phyloP scores from a whole-genome alignment of 2,113 vertebrate genomes.

The Suricata suricatta region DNA sequence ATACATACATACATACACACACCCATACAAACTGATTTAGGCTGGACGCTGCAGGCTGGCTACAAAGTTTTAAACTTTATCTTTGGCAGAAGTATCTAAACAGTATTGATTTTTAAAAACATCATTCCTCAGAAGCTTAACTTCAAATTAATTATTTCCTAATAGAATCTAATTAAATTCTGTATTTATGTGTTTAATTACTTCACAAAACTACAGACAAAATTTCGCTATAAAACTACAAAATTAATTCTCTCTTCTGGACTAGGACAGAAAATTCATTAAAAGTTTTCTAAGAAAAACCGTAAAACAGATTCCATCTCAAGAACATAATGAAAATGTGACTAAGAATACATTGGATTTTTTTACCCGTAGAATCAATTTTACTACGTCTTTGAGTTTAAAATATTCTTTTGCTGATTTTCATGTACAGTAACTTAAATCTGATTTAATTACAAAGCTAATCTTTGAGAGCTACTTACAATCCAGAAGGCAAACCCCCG shows the following conservation, averaged over 20 bases:
- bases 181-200: not conserved
- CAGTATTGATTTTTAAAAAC: not conserved
- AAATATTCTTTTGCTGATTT: constrained; percentile 11
- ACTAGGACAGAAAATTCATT: not conserved
- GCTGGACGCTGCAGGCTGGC: not conserved
- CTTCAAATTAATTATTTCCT: not conserved
- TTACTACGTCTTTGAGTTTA: constrained; percentile 45
- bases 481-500: constrained; percentile 88
- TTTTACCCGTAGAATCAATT: constrained; percentile 34
- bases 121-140: constrained; percentile 20
- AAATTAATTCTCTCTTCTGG: constrained; percentile 11
- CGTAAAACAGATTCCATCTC: not conserved
- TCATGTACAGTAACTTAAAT: constrained; percentile 33
- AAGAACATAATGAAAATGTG: constrained; percentile 15
- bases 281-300: constrained; percentile 35
- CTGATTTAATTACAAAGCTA: not conserved
- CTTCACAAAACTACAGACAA: constrained; percentile 42
- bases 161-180: constrained; percentile 8
- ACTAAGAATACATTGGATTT: not conserved
- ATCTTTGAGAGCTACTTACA: constrained; percentile 86
- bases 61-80: not conserved
- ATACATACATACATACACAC: not conserved
- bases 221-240: constrained; percentile 47
- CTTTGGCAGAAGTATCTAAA: not conserved
- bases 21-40: not conserved